phyloP scores from a whole-genome alignment of 2,113 vertebrate species.

The Meriones unguiculatus region DNA sequence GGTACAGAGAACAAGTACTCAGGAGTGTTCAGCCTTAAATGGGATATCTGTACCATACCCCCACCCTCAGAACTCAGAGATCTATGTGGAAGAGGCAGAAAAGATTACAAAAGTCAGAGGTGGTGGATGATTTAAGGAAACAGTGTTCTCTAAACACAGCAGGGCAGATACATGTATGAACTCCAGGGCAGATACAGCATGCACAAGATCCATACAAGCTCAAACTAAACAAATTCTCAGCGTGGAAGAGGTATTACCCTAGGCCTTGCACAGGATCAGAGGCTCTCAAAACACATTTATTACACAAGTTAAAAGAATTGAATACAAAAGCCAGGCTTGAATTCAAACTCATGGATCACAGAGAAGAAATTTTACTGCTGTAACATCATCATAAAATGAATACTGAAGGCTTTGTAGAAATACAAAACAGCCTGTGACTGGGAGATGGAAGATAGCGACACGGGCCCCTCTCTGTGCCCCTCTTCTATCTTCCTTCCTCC shows the following conservation, averaged over 20 bases:
- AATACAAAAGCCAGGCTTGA: conserved; percentile 33
- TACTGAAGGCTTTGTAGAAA: neutral
- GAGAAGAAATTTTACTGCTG: neutral
- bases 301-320: conserved; percentile 61
- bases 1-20: neutral
- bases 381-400: conserved; percentile 23
- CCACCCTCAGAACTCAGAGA: neutral
- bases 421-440: neutral
- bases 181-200: neutral
- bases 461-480: neutral
- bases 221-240: neutral
- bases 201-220: neutral
- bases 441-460: neutral
- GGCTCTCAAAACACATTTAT: conserved; percentile 66
- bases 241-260: neutral
- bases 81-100: neutral
- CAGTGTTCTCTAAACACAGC: neutral
- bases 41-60: neutral
- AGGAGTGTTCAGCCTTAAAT: neutral
- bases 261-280: conserved; percentile 41
- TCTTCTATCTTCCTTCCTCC: conserved; percentile 40
- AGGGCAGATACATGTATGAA: neutral
- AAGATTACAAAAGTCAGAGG: too few species aligned
- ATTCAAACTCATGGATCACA: neutral
- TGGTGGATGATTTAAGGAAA: neutral